Conservation (phyloP, 2,113 vertebrate genomes). For the Natator depressus region DNA sequence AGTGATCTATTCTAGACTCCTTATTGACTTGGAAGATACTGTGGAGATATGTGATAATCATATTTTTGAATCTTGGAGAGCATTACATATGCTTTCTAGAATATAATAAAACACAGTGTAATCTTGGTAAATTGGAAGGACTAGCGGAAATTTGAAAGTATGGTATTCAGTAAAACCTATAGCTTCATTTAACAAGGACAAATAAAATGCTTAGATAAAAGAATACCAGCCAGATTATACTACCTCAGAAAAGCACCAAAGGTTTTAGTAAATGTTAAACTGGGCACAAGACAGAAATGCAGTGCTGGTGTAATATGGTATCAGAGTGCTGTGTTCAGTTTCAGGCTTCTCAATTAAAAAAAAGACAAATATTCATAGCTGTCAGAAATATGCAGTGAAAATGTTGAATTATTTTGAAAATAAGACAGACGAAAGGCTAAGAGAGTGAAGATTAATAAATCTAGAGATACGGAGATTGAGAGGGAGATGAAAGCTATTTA, state of each 20-base stretch:
- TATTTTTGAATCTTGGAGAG: conserved; percentile 7
- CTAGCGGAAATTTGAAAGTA: not conserved
- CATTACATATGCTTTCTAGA: not conserved
- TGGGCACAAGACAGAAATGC: not conserved
- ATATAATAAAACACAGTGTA: not conserved
- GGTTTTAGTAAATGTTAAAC: not conserved
- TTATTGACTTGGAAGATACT: not conserved
- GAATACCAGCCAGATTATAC: not conserved
- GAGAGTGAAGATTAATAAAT: not conserved
- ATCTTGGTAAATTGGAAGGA: conserved; percentile 17
- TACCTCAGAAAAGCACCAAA: not conserved
- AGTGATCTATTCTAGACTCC: conserved; percentile 1
- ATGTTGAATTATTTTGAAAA: not conserved
- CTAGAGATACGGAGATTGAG: not conserved
- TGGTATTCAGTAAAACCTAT: not conserved
- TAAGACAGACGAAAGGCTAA: not conserved
- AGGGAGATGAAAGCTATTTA: not conserved
- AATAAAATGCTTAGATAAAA: not conserved
- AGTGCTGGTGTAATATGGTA: not conserved
- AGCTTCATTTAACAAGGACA: not conserved
- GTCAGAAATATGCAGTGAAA: not conserved
- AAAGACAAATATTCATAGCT: not conserved
- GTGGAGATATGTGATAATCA: not conserved
- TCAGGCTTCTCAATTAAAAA: not conserved
- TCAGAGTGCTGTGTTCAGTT: not conserved